Evolutionary conservation across 2,888 invertebrate genomes (phyloP), one percentile per base, ranked within the genome.

Genomic region (Tetheella fluctuosa): DNA sequence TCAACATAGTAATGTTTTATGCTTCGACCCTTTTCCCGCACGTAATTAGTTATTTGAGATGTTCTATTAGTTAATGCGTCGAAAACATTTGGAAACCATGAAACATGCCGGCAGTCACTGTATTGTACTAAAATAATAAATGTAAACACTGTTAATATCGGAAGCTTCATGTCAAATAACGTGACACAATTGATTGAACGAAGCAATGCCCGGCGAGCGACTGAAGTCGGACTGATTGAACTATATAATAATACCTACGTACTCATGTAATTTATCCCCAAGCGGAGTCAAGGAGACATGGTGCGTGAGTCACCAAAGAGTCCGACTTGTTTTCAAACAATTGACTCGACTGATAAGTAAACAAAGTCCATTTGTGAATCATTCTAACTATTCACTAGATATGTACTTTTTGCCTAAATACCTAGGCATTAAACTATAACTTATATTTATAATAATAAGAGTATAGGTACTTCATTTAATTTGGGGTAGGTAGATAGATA

Each of bases 1-100:
- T 85, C 79, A 1, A 85, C 76, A 68, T 90, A 91, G 61, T 80
- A 86, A 54, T 81, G 70, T 71, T 80, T 86, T 1, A 92, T 48
- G 57, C 73, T 82, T 4, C 82, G 80, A 48, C 90, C 86, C 66
- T 83, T 89, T 67, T 89, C 80, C 54, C 79, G 77, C 2, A 91
- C 86, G 58, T 86, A 91, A 63, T 83, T 81, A 6, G 81, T 84
- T 30, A 91, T 62, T 63, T 86, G 77, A 0, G 81, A 65, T 0
- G 91, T 90, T 70, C 80, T 85, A 60, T 90, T 86, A n/a, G 82
- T 70, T 37, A 91, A 70, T 1, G 76, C 74, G n/a, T 85, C 79
- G n/a, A 88, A 73, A n/a, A 90, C 64, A 48, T 80, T 83, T 5
- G 91, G 87, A 28, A 89, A 71, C 89, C 89, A 90, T 5, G 79